Evolutionary conservation across 2,113 vertebrate genomes (phyloP), one percentile per base, ranked within the genome.

Genomic region (Vanacampus margaritifer): DNA sequence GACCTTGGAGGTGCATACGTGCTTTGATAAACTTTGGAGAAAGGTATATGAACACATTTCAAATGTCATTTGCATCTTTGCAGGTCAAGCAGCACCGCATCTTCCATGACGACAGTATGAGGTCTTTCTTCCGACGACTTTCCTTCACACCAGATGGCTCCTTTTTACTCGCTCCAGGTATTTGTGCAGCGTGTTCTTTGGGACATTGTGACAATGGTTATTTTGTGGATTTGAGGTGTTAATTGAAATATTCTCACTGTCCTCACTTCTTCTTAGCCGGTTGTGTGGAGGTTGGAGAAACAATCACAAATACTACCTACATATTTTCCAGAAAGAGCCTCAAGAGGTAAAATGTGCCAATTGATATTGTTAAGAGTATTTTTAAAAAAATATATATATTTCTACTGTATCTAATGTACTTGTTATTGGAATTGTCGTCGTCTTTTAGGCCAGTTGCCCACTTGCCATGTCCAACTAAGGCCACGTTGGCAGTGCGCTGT

Each of bases 101-200:
- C 92, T 99, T 96, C 59, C 96, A 99, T 0, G 97, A 98, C 2
- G 97, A 99, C 91, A 94, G 97, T 73, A 98, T 99, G 97, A 94
- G 96, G 74, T 99, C 97, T 0, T 99, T 99, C 70, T 98, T 99
- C 72, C 94, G 97, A 5, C 92, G 97, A 53, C 94, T 98, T 24
- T 93, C 93, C 19, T 99, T 99, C 78, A 98, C 96, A 32, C 92
- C 96, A 1, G 97, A 99, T 5, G 97, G 97, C 0, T 96, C 95
- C 39, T 93, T 97, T 54, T 91, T 99, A 41, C 92, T 99, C 9
- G 90, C 91, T 1, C 97, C 97, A 85, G 97, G 97, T 98, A 73
- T 8, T 69, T 16, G 10, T 16, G 9, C 13, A 23, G 1, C 19
- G 21, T 23, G 4, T 3, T 64, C 13, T 26, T 69, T 19, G 24